phyloP scores from a whole-genome alignment of 2,113 vertebrate genomes.

The Hyperopisus bebe region DNA sequence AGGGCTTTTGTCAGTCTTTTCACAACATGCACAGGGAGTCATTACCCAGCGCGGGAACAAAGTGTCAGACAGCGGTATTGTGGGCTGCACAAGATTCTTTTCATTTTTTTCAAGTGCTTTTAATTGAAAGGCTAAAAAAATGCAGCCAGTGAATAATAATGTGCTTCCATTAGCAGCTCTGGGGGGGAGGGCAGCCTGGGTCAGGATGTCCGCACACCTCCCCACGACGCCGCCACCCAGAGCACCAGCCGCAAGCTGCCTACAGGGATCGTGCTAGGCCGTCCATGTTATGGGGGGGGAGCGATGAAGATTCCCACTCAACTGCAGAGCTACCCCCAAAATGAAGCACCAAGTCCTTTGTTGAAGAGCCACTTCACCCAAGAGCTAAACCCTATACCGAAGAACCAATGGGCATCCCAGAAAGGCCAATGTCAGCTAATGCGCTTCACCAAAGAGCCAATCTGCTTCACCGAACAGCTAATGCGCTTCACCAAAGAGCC shows the following conservation, averaged over 20 bases:
- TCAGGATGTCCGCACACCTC: neutral
- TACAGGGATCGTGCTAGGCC: neutral
- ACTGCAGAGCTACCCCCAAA: neutral
- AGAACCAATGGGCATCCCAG: neutral
- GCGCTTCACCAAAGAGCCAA: neutral
- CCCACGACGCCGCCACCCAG: neutral
- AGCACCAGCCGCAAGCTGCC: neutral
- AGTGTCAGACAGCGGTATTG: neutral
- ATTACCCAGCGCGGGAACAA: neutral
- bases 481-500: neutral
- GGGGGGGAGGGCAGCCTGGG: neutral
- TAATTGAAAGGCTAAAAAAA: constrained; percentile 48
- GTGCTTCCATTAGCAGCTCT: constrained; percentile 47
- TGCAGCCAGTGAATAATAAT: constrained; percentile 47
- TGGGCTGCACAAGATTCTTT: constrained; percentile 5
- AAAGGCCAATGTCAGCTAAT: too few species aligned
- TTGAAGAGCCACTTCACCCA: neutral
- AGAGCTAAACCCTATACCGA: neutral
- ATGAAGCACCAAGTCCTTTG: neutral
- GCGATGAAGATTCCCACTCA: neutral
- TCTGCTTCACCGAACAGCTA: neutral
- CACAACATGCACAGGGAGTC: neutral
- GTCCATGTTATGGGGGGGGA: neutral
- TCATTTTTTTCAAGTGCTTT: constrained; percentile 15
- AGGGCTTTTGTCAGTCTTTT: neutral